These are phyloP conservation scores for Rafetus swinhoei DNA, from an alignment of 2,113 vertebrate species.

Conservation along the genomic window DNA sequence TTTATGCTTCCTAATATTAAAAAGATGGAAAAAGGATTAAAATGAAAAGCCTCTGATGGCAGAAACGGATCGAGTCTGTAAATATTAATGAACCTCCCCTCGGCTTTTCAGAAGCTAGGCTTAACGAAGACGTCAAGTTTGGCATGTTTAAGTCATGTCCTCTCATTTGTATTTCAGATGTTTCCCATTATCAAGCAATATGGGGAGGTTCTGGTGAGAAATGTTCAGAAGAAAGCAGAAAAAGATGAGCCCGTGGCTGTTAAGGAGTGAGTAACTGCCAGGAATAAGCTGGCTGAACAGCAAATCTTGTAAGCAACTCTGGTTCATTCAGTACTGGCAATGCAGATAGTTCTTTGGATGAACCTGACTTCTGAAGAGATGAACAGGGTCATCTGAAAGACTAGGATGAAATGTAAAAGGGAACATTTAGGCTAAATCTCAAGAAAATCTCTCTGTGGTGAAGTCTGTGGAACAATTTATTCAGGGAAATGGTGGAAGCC, in stretches of 20 bases:
- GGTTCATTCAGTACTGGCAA: neutral
- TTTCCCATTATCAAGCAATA: constrained; percentile 83
- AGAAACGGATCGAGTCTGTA: neutral
- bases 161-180: constrained; percentile 79
- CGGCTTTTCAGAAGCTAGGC: neutral
- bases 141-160: neutral
- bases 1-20: neutral
- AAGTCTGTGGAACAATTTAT: neutral
- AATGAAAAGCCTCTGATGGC: neutral
- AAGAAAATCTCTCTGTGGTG: neutral
- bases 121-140: neutral
- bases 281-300: neutral
- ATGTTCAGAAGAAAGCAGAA: constrained; percentile 65
- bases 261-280: constrained; percentile 82
- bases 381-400: neutral
- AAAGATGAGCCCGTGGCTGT: constrained; percentile 54
- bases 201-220: constrained; percentile 73
- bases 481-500: neutral
- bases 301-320: neutral
- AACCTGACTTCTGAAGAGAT: neutral
- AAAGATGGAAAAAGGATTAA: neutral
- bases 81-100: neutral
- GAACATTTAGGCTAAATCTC: neutral
- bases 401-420: constrained; percentile 5
- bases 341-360: neutral